Base-by-base conservation (phyloP, 2,113 vertebrate genomes). In the Myotis lucifugus region DNA sequence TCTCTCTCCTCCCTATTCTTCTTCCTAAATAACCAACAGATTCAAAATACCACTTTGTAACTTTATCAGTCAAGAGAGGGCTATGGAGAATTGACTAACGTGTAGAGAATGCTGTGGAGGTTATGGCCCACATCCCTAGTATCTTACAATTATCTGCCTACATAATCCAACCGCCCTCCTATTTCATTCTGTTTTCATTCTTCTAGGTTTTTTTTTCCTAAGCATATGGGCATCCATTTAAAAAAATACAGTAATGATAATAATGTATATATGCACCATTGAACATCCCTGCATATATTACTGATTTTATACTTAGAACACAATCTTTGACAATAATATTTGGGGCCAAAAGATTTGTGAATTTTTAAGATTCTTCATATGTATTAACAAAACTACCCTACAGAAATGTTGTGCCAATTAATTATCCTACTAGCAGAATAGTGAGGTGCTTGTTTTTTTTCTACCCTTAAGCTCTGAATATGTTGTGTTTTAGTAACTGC, bases 361-460 rank as follows among this genome's bases (percentile, higher is more conserved):
- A 95, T n/a, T 85, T 85, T 94, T 37, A 12, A 95, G 56, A 19
- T 78, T 93, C 46, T 50, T 83, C 88, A 59, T 40, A 82, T 4
- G 50, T 10, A 82, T 40, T 54, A 87, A 46, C 19, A 90, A 96
- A 94, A 91, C 21, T 3, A 7, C 42, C 66, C 52, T 95, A 59
- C 4, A 64, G 21, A 94, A 85, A 52, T 52, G 56, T 6, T 84
- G 13, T 69, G 19, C 54, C 27, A 90, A 37, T 82, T 64, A 79
- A 40, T 89, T 87, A 6, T 78, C 21, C 69, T 56, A 27, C 17
- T 8, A 87, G 50, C 48, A 91, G 37, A 77, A n/a, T 15, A 67
- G 10, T 5, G 59, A 61, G 86, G 9, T 32, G 23, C 11, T 6
- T 52, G 9, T 81, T 83, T 66, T 85, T 85, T 76, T 40, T 52